Evolutionary conservation across 2,797 vertebrate genomes (phyloP).

Genomic region (Gouania willdenowi): DNA sequence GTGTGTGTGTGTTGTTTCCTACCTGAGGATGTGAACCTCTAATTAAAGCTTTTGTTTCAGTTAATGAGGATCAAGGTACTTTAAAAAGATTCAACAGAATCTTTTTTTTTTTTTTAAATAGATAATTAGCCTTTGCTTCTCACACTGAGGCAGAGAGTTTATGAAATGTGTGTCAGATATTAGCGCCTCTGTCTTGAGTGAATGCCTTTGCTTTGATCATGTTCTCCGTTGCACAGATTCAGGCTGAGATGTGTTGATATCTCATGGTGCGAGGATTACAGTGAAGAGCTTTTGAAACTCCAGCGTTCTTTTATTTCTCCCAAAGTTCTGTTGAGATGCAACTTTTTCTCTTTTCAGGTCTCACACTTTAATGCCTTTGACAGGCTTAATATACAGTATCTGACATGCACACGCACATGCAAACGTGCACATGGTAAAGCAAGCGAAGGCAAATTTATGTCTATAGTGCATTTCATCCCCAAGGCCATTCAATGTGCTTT

Average conservation of each 20-base stretch:
- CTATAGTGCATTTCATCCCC: too few species aligned
- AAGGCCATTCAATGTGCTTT: too few species aligned
- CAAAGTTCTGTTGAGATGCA: conserved; percentile 4
- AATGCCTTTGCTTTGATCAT: conserved; percentile 26
- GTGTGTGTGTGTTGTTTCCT: conserved; percentile 9
- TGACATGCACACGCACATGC: conserved; percentile 1
- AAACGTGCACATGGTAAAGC: conserved; percentile 12
- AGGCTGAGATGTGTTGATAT: conserved; percentile 10
- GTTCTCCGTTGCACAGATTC: conserved; percentile 7
- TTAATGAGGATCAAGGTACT: conserved; percentile 63
- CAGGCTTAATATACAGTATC: neutral
- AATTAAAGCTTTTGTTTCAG: conserved; percentile 61
- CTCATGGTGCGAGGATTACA: conserved; percentile 16
- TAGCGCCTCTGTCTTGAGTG: neutral
- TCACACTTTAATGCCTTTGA: conserved; percentile 11
- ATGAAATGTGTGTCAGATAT: neutral
- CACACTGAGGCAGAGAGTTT: conserved; percentile 7
- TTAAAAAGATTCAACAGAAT: conserved; percentile 57
- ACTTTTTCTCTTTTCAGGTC: conserved; percentile 7
- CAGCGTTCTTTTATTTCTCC: conserved; percentile 15
- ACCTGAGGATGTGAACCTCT: conserved; percentile 21
- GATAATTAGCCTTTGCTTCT: conserved; percentile 47
- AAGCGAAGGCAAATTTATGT: too few species aligned
- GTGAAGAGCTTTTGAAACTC: neutral
- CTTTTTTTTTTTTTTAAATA: conserved; percentile 60